These are phyloP conservation scores for Cryptoblepharus egeriae DNA, from an alignment of 2,797 vertebrate genomes.

Conservation along the genomic window DNA sequence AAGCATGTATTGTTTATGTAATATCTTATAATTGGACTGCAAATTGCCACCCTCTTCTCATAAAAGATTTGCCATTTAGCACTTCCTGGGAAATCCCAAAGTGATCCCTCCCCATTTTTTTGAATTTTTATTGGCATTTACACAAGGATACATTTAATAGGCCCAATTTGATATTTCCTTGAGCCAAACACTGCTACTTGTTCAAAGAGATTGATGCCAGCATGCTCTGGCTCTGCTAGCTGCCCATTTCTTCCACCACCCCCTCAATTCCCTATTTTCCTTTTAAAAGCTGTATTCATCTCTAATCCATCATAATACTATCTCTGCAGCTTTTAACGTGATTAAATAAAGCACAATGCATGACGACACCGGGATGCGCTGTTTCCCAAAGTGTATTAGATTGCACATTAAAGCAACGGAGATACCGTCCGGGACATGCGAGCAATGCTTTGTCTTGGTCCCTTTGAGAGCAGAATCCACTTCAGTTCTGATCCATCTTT, in stretches of 20 bases:
- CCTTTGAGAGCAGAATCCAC: not conserved
- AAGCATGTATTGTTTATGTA: too few species aligned
- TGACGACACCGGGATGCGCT: slow-evolving; percentile 39
- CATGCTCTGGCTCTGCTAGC: not conserved
- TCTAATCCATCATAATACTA: slow-evolving; percentile 68
- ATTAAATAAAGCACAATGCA: slow-evolving; percentile 57
- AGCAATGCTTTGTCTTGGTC: slow-evolving; percentile 14
- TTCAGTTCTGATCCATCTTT: too few species aligned
- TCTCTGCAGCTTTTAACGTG: slow-evolving; percentile 69
- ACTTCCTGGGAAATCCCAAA: too few species aligned
- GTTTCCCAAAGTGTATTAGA: slow-evolving; percentile 49
- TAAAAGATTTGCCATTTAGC: not conserved
- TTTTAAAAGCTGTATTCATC: slow-evolving; percentile 65
- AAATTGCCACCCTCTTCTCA: slow-evolving; percentile 19
- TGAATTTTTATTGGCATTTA: slow-evolving; percentile 3
- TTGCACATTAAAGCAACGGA: not conserved
- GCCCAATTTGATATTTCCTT: slow-evolving; percentile 49
- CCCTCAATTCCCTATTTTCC: not conserved
- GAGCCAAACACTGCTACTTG: slow-evolving; percentile 40
- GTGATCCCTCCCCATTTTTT: not conserved
- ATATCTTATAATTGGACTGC: slow-evolving; percentile 36
- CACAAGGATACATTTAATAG: slow-evolving; percentile 31
- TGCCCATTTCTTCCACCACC: not conserved
- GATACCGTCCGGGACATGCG: not conserved
- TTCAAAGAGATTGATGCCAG: slow-evolving; percentile 49